Conservation (phyloP, 2,113 vertebrate genomes). For the Platanista minor region DNA sequence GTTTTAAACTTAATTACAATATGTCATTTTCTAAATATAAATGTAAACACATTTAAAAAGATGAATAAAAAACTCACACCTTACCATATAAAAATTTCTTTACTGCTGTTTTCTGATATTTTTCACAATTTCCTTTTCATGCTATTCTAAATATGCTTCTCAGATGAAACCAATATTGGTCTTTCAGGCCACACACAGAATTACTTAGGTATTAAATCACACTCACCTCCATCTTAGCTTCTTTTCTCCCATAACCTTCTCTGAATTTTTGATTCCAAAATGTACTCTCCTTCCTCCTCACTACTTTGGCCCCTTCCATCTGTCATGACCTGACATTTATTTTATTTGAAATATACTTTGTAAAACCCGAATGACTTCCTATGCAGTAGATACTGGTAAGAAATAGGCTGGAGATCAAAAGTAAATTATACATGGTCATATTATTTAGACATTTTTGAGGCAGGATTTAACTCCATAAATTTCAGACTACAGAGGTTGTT, state of each 20-base stretch:
- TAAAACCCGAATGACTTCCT: not conserved
- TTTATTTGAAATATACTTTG: not conserved
- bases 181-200: not conserved
- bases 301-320: rapidly evolving
- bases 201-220: not conserved
- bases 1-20: slow-evolving; percentile 63
- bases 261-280: not conserved
- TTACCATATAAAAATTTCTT: not conserved
- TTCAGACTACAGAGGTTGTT: not conserved
- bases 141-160: not conserved
- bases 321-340: not conserved
- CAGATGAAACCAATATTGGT: not conserved
- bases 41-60: slow-evolving; percentile 50
- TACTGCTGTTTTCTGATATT: not conserved
- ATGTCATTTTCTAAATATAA: slow-evolving; percentile 70
- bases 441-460: not conserved
- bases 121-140: not conserved
- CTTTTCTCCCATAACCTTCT: not conserved
- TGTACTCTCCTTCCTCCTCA: not conserved
- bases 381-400: not conserved
- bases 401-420: not conserved
- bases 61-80: slow-evolving; percentile 1
- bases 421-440: not conserved
- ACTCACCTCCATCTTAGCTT: rapidly evolving
- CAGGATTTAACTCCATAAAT: not conserved